Percentiles rank a stretch among this genome's conserved stretches.
Conservation (phyloP, 1,140 invertebrate species). For the Copidosoma floridanum region DNA sequence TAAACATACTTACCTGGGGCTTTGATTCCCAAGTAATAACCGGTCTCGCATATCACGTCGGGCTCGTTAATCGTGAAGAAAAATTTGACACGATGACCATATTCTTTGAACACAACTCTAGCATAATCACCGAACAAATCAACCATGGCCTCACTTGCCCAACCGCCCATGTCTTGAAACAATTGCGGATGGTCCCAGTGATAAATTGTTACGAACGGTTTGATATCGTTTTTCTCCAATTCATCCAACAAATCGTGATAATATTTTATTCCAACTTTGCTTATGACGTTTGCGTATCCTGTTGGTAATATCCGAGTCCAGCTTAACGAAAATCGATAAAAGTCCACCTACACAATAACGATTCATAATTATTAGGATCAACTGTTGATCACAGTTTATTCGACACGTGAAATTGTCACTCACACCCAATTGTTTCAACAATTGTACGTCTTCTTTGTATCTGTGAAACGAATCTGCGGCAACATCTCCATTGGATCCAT, state of each 20-base stretch:
- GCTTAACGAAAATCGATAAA: conserved; percentile 63
- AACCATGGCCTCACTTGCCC: conserved; percentile 60
- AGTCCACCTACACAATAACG: conserved; percentile 36
- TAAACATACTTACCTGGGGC: conserved; percentile 37
- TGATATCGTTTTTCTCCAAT: conserved; percentile 56
- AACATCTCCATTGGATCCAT: conserved; percentile 57
- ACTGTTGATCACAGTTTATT: too few species aligned
- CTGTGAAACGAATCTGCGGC: conserved; percentile 57
- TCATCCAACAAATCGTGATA: conserved; percentile 61
- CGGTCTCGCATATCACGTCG: conserved; percentile 44
- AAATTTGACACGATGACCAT: conserved; percentile 51
- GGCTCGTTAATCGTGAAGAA: conserved; percentile 58
- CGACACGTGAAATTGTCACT: too few species aligned
- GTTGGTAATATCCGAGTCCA: conserved; percentile 62
- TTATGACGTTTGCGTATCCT: conserved; percentile 59
- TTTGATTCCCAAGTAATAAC: conserved; percentile 32
- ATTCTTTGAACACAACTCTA: conserved; percentile 51
- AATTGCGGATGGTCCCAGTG: conserved; percentile 59
- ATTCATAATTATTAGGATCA: too few species aligned
- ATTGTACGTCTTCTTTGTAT: conserved; percentile 53
- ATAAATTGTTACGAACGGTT: conserved; percentile 57
- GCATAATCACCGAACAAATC: conserved; percentile 61
- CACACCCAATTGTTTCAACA: conserved; percentile 56
- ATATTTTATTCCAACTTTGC: conserved; percentile 57
- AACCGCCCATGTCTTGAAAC: conserved; percentile 63